These are phyloP conservation scores for Hoplodrina ambigua DNA, from an alignment of 2,888 invertebrate species.

Conservation along the genomic window DNA sequence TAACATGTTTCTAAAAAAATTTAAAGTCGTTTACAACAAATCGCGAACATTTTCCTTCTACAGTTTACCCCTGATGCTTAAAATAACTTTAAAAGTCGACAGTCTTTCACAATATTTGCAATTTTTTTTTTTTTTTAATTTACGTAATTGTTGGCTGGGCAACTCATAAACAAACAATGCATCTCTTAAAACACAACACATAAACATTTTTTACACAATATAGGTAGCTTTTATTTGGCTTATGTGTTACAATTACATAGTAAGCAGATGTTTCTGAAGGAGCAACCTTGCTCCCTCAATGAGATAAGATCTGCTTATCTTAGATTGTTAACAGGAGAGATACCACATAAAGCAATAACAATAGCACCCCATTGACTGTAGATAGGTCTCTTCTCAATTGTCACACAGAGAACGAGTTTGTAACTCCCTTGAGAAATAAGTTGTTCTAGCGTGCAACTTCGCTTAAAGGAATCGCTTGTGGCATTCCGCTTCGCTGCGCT, in stretches of 20 bases:
- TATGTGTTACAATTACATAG: not conserved
- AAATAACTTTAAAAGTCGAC: not conserved
- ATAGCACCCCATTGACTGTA: no score
- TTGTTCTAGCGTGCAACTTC: no score
- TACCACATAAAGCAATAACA: no score
- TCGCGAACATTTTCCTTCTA: not conserved
- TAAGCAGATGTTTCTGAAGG: not conserved
- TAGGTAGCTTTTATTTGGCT: no score
- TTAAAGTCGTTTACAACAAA: not conserved
- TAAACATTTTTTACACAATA: no score
- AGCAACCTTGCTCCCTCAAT: not conserved
- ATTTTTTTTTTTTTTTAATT: no score
- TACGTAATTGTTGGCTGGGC: conserved; percentile 2
- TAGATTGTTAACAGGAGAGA: not conserved
- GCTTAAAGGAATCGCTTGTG: no score
- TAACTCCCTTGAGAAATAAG: not conserved
- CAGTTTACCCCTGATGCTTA: not conserved
- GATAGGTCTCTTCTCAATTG: no score
- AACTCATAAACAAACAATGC: conserved; percentile 1
- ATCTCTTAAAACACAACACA: no score
- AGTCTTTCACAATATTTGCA: not conserved
- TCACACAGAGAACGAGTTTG: not conserved
- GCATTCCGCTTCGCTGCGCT: no score
- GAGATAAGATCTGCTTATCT: not conserved
- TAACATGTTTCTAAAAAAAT: not conserved